These are phyloP conservation scores for Papilio helenus DNA, from an alignment of 1,140 invertebrate genomes.

Conservation along the genomic window DNA sequence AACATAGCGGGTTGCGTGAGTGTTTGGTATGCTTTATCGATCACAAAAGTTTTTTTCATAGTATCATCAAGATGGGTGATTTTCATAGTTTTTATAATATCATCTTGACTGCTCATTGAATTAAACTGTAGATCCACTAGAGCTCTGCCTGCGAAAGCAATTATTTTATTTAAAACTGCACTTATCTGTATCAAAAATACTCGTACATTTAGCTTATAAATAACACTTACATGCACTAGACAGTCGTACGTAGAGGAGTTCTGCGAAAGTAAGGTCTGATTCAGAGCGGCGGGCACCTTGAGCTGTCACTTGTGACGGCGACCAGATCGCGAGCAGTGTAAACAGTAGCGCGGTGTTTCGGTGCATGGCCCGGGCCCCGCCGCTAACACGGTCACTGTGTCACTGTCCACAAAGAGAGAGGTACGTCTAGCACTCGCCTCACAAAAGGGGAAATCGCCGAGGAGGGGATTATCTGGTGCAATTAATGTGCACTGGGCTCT, in stretches of 20 bases:
- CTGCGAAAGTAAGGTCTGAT: conserved; percentile 67
- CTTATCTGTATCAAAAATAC: not conserved
- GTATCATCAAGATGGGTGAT: conserved; percentile 62
- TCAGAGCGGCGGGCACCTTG: conserved; percentile 42
- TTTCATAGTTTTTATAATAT: conserved; percentile 73
- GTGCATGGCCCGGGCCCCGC: conserved; percentile 69
- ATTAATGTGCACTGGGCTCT: conserved; percentile 49
- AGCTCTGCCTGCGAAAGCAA: conserved; percentile 67
- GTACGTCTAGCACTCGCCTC: conserved; percentile 54
- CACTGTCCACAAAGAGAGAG: conserved; percentile 78
- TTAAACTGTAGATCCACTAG: conserved; percentile 70
- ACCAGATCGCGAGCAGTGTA: conserved; percentile 52
- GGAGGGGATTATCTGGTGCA: conserved; percentile 70
- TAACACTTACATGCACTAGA: conserved; percentile 75
- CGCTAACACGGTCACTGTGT: conserved; percentile 74
- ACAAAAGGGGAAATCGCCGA: conserved; percentile 50
- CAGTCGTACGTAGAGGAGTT: conserved; percentile 71
- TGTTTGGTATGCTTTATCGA: conserved; percentile 63
- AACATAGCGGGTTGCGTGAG: conserved; percentile 63
- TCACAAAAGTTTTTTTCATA: conserved; percentile 57
- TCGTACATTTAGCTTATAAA: conserved; percentile 39
- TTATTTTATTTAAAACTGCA: conserved; percentile 12
- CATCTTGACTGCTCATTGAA: conserved; percentile 60
- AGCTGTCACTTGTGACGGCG: conserved; percentile 44
- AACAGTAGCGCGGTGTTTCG: conserved; percentile 53